A percentile compares a stretch with the other conserved stretches of the same genome.
These are phyloP conservation scores for Hippopotamyrus pictus DNA, from an alignment of 2,797 vertebrate genomes.

Conservation along the genomic window DNA sequence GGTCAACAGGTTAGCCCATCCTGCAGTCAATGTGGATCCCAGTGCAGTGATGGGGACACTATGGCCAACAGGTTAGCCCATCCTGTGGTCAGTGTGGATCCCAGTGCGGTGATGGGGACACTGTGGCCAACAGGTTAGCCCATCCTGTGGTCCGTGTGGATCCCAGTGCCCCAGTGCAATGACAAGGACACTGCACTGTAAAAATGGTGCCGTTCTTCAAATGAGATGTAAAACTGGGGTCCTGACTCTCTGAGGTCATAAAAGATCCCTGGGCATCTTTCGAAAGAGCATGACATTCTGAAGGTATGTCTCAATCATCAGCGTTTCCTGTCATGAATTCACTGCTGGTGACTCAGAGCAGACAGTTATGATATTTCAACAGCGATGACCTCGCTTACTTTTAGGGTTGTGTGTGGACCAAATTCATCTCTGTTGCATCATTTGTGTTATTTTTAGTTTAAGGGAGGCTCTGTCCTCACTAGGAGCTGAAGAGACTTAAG, in stretches of 20 bases:
- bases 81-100: too few relatives aligned
- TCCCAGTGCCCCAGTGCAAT: neutral
- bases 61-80: neutral
- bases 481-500: conserved; percentile 33
- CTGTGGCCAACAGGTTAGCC: neutral
- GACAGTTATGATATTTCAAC: conserved; percentile 36
- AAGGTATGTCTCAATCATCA: conserved; percentile 14
- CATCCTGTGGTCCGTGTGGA: too few relatives aligned
- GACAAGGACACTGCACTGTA: neutral
- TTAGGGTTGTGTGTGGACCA: conserved; percentile 30
- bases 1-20: too few relatives aligned
- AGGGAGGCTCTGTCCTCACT: neutral
- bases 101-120: neutral
- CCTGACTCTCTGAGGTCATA: neutral
- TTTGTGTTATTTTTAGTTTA: conserved; percentile 28
- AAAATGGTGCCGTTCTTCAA: neutral
- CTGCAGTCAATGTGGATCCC: neutral
- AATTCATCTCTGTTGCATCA: conserved; percentile 41
- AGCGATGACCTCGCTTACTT: conserved; percentile 31
- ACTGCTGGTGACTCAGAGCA: conserved; percentile 30
- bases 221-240: neutral
- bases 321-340: conserved; percentile 39
- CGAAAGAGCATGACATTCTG: conserved; percentile 21
- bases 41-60: neutral
- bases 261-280: neutral